Percentiles rank a stretch among this genome's conserved stretches.
Conservation (phyloP, 2,113 vertebrate genomes). For the Monopterus albus region DNA sequence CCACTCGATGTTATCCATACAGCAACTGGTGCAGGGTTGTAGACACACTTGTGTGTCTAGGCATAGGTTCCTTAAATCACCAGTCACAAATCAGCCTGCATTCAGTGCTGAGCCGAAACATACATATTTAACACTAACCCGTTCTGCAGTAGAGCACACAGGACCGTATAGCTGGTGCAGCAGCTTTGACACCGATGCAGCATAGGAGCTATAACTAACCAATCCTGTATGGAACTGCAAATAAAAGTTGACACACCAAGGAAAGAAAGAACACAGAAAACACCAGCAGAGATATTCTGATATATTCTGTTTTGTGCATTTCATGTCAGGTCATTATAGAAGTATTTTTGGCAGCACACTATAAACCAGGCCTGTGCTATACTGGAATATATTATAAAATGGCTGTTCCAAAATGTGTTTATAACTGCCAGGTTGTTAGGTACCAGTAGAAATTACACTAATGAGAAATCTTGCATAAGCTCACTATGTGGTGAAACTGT, state of each 20-base stretch:
- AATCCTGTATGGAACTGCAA: too few species aligned
- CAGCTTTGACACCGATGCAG: conserved; percentile 17
- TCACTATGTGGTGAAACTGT: too few species aligned
- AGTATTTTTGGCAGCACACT: background rate
- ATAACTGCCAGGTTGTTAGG: background rate
- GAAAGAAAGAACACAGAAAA: too few species aligned
- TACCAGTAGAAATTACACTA: background rate
- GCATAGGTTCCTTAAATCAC: conserved; percentile 23
- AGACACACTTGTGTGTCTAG: background rate
- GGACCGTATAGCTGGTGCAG: background rate
- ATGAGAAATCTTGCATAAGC: background rate
- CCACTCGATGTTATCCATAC: conserved; percentile 39
- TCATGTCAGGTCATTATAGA: background rate
- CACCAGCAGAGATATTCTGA: background rate
- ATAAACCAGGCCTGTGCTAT: background rate
- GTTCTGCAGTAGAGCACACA: conserved; percentile 6
- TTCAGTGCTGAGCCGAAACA: too few species aligned
- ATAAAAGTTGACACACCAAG: too few species aligned
- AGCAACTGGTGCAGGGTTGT: conserved; percentile 14
- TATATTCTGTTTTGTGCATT: background rate
- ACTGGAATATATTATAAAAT: background rate
- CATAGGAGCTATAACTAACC: background rate
- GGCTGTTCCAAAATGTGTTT: background rate
- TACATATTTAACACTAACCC: conserved; percentile 42
- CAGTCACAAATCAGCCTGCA: conserved; percentile 38